phyloP scores from a whole-genome alignment of 2,888 invertebrate species.

The Tridacna gigas region DNA sequence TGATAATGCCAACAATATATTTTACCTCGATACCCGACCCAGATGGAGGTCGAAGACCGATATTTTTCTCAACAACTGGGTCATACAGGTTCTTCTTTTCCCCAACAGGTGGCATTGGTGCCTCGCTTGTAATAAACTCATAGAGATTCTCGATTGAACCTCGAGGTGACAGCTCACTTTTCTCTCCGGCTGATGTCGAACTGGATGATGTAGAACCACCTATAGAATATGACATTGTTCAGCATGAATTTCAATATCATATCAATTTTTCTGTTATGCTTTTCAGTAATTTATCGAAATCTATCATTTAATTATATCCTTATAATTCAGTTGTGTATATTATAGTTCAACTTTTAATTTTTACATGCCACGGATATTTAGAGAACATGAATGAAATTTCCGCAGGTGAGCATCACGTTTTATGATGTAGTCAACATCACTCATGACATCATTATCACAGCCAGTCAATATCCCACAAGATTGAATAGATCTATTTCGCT shows the following conservation, averaged over 20 bases:
- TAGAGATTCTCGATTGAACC: constrained; percentile 80
- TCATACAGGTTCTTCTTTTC: constrained; percentile 70
- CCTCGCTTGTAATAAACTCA: constrained; percentile 77
- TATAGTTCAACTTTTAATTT: no score
- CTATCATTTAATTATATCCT: no score
- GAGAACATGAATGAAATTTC: no score
- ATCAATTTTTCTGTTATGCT: no score
- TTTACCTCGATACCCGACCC: constrained; percentile 52
- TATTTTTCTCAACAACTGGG: constrained; percentile 58
- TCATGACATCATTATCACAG: no score
- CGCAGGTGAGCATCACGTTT: no score
- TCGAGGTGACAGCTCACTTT: constrained; percentile 76
- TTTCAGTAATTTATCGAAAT: no score
- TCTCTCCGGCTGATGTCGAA: constrained; percentile 68
- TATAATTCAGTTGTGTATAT: no score
- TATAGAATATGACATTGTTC: constrained; percentile 13
- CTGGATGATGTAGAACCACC: constrained; percentile 70
- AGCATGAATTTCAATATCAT: not conserved
- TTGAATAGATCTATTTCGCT: no score
- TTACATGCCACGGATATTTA: no score
- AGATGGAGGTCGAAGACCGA: constrained; percentile 53
- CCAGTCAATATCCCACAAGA: no score
- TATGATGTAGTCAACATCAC: no score
- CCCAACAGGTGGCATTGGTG: constrained; percentile 61
- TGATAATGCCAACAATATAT: not conserved